A percentile compares a stretch with the other conserved stretches of the same genome.
Evolutionary conservation across 2,797 vertebrate genomes (phyloP).

Genomic region (Enteromius afrohamiltoni): DNA sequence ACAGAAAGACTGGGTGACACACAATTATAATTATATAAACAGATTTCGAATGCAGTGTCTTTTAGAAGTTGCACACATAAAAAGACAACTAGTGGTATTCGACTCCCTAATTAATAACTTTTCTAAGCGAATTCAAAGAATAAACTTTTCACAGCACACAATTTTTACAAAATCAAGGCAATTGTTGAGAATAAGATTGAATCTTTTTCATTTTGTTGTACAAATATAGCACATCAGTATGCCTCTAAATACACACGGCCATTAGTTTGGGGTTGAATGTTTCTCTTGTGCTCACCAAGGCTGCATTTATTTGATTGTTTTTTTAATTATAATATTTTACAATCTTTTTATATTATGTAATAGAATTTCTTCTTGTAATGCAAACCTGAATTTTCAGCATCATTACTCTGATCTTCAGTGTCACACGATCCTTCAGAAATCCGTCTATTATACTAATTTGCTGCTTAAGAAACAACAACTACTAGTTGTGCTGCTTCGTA

Average conservation of each 20-base stretch:
- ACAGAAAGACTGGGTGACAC: not conserved
- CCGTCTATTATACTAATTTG: not conserved
- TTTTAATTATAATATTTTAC: not conserved
- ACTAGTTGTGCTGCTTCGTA: not conserved
- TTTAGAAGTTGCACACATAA: not conserved
- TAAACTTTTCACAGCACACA: conserved; percentile 7
- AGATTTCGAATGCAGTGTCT: not conserved
- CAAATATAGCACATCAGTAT: not conserved
- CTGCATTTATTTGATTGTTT: not conserved
- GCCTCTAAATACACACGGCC: not conserved
- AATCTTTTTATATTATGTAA: not conserved
- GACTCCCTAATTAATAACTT: not conserved
- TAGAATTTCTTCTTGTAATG: not conserved
- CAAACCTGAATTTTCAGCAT: not conserved
- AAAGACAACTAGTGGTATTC: not conserved
- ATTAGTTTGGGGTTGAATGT: not conserved
- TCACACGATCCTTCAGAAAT: not conserved
- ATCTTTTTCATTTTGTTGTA: not conserved
- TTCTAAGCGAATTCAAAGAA: not conserved
- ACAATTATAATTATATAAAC: not conserved
- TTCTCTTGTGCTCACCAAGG: not conserved
- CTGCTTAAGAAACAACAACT: not conserved
- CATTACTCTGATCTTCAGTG: not conserved
- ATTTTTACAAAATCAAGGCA: not conserved
- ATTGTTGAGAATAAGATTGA: not conserved